phyloP scores from a whole-genome alignment of 2,797 vertebrate genomes.

The Meriones psammophilus region DNA sequence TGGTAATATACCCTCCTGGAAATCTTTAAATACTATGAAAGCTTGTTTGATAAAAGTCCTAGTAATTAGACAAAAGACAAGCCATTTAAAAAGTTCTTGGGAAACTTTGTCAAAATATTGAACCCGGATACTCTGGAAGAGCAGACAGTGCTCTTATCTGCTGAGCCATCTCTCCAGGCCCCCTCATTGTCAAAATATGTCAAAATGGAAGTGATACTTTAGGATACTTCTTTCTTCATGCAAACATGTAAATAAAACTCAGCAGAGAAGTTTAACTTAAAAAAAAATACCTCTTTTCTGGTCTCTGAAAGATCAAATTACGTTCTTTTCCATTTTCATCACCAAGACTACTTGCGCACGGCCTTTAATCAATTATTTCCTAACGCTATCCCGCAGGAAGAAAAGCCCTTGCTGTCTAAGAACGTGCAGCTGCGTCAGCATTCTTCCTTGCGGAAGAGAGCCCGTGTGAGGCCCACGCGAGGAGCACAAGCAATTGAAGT shows the following conservation, averaged over 20 bases:
- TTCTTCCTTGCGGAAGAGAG: background rate
- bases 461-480: background rate
- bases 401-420: background rate
- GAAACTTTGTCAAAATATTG: conserved; percentile 43
- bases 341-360: conserved; percentile 30
- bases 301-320: conserved; percentile 30
- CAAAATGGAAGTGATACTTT: conserved; percentile 51
- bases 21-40: conserved; percentile 37
- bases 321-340: background rate
- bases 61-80: background rate
- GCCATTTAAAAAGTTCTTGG: conserved; percentile 50
- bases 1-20: background rate
- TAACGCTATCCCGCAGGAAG: background rate
- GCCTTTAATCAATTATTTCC: background rate
- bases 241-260: conserved; percentile 30
- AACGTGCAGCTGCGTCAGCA: background rate
- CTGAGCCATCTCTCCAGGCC: no score
- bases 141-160: no score
- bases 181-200: no score
- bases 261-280: background rate
- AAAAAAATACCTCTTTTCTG: conserved; percentile 21
- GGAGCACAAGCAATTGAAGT: background rate
- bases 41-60: conserved; percentile 3
- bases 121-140: no score
- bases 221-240: conserved; percentile 42